A percentile compares a stretch with the other conserved stretches of the same genome.
phyloP scores from a whole-genome alignment of 2,797 vertebrate genomes.

The Xiphophorus birchmanni region DNA sequence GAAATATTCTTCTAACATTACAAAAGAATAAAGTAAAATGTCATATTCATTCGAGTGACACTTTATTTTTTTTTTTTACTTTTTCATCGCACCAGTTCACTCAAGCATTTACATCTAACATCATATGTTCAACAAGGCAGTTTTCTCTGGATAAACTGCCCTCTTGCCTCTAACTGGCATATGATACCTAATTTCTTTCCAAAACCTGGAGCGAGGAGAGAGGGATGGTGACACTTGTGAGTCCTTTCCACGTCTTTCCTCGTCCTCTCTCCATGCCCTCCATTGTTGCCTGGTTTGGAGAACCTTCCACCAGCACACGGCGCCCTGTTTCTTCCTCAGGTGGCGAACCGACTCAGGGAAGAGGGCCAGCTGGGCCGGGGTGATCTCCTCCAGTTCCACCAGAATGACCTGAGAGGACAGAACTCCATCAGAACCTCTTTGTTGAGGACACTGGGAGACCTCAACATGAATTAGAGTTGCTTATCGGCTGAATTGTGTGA shows the following conservation, averaged over 20 bases:
- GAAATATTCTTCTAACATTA: not conserved
- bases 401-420: conserved; percentile 81
- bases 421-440: not conserved
- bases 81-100: not conserved
- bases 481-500: not conserved
- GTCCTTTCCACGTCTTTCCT: conserved; percentile 25
- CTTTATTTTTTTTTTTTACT: too few relatives aligned
- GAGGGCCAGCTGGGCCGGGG: conserved; percentile 74
- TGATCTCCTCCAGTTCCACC: conserved; percentile 89
- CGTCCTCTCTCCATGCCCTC: conserved; percentile 25
- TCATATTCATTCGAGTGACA: not conserved
- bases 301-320: conserved; percentile 81
- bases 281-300: conserved; percentile 12
- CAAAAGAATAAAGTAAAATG: not conserved
- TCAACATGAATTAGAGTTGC: not conserved
- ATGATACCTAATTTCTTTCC: conserved; percentile 90
- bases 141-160: conserved; percentile 39
- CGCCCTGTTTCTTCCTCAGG: conserved; percentile 86
- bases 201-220: conserved; percentile 83
- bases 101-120: not conserved
- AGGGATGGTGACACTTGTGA: conserved; percentile 34
- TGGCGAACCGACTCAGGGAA: conserved; percentile 90
- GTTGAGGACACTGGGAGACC: too few relatives aligned
- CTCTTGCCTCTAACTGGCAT: conserved; percentile 86
- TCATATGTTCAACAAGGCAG: conserved; percentile 8